Percentiles rank a stretch among this genome's conserved stretches.
Evolutionary conservation across 2,888 invertebrate species (phyloP).

Genomic region (Corbicula japonica): DNA sequence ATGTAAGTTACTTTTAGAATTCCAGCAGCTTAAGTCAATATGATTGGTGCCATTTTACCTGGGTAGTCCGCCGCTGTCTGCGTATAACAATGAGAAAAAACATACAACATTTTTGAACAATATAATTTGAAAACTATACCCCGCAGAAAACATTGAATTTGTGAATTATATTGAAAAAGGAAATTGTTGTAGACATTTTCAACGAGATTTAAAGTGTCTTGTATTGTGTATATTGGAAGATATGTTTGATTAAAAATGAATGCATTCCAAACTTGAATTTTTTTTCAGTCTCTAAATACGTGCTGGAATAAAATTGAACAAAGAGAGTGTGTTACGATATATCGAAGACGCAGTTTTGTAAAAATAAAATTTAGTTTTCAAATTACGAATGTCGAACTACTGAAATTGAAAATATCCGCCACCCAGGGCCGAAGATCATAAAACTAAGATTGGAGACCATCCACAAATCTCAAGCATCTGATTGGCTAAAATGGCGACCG

Average conservation of each 20-base stretch:
- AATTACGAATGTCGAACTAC: no score
- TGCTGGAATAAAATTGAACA: no score
- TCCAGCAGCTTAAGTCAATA: constrained; percentile 49
- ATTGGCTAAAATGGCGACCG: no score
- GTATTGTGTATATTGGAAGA: constrained; percentile 7
- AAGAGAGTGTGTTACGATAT: no score
- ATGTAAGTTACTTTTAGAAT: constrained; percentile 27
- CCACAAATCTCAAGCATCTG: no score
- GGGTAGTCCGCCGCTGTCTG: constrained; percentile 27
- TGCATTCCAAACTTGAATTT: background rate
- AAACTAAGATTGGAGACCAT: no score
- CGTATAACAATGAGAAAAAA: constrained; percentile 21
- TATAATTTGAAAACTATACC: constrained; percentile 19
- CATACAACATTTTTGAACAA: constrained; percentile 6
- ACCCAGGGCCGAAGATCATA: no score
- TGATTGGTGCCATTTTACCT: constrained; percentile 47
- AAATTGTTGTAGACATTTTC: constrained; percentile 21
- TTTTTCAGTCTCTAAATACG: no score
- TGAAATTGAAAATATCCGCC: no score
- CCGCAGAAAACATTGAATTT: constrained; percentile 7
- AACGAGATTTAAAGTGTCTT: constrained; percentile 1
- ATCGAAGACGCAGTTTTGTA: no score
- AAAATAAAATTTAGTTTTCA: no score
- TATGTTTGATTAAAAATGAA: constrained; percentile 11
- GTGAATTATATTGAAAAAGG: constrained; percentile 32